These are phyloP conservation scores for Cremastinae sp. DNA, from an alignment of 2,888 invertebrate genomes.

Conservation along the genomic window DNA sequence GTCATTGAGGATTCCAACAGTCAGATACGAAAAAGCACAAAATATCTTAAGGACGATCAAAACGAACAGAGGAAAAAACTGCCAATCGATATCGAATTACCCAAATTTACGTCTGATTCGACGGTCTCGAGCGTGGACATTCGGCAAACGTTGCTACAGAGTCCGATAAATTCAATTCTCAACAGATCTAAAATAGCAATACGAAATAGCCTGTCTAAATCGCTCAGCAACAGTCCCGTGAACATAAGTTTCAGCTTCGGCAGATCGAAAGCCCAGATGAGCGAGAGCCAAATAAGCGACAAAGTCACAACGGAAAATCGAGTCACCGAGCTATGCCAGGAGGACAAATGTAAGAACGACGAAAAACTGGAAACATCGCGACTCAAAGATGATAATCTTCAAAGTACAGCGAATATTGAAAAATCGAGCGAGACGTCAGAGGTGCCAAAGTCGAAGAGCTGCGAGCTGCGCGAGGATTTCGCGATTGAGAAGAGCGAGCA, in stretches of 20 bases:
- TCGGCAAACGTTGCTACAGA: constrained; percentile 70
- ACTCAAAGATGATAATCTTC: constrained; percentile 33
- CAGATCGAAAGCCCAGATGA: constrained; percentile 55
- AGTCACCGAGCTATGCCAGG: constrained; percentile 13
- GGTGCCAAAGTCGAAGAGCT: constrained; percentile 27
- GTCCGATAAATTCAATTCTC: constrained; percentile 72
- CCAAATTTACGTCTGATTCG: constrained; percentile 44
- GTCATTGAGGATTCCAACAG: constrained; percentile 33
- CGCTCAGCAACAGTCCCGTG: constrained; percentile 72
- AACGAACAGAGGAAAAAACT: constrained; percentile 62
- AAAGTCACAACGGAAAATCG: constrained; percentile 18
- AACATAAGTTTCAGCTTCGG: constrained; percentile 69
- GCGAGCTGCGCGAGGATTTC: neutral
- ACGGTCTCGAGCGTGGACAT: constrained; percentile 57
- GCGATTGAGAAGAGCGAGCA: neutral
- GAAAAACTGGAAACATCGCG: constrained; percentile 13
- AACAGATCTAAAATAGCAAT: constrained; percentile 70
- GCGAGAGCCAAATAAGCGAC: constrained; percentile 31
- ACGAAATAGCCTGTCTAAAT: constrained; percentile 72
- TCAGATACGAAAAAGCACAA: constrained; percentile 32
- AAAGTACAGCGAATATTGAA: neutral
- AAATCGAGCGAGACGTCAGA: neutral
- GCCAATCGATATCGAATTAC: constrained; percentile 56
- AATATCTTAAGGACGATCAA: constrained; percentile 56
- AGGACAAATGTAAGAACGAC: neutral